These are phyloP conservation scores for Halichoeres trimaculatus DNA, from an alignment of 2,113 vertebrate genomes.

Conservation along the genomic window DNA sequence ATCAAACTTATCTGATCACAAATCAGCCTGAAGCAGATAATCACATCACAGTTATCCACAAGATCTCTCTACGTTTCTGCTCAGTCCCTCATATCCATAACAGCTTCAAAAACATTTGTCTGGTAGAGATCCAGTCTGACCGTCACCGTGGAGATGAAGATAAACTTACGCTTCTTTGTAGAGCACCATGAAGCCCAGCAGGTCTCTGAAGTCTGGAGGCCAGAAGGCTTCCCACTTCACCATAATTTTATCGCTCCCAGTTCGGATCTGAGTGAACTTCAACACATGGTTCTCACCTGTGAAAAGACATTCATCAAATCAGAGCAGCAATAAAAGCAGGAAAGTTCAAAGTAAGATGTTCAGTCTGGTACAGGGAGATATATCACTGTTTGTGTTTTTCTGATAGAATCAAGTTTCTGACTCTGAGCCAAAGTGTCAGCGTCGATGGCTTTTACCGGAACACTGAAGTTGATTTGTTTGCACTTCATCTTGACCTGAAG, in stretches of 20 bases:
- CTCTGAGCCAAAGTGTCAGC: background rate
- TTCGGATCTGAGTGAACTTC: conserved; percentile 89
- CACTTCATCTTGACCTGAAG: background rate
- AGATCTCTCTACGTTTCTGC: background rate
- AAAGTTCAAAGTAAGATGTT: background rate
- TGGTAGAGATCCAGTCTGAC: background rate
- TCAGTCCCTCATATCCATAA: background rate
- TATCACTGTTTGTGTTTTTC: background rate
- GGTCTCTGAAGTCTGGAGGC: conserved; percentile 95
- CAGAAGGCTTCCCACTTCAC: conserved; percentile 94
- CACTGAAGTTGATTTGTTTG: background rate
- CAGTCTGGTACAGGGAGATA: background rate
- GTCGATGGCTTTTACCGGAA: background rate
- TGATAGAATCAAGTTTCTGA: background rate
- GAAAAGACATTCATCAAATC: background rate
- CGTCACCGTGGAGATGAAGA: background rate
- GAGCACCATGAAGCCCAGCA: conserved; percentile 97
- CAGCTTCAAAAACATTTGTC: background rate
- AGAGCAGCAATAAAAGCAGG: background rate
- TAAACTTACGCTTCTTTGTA: conserved; percentile 96
- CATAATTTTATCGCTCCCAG: conserved; percentile 90
- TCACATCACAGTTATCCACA: background rate
- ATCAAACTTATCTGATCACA: background rate
- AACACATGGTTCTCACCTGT: conserved; percentile 92
- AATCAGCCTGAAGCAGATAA: background rate